Percentiles rank a stretch among this genome's conserved stretches.
Conservation (phyloP, 2,113 vertebrate genomes). For the Megaleporinus macrocephalus region DNA sequence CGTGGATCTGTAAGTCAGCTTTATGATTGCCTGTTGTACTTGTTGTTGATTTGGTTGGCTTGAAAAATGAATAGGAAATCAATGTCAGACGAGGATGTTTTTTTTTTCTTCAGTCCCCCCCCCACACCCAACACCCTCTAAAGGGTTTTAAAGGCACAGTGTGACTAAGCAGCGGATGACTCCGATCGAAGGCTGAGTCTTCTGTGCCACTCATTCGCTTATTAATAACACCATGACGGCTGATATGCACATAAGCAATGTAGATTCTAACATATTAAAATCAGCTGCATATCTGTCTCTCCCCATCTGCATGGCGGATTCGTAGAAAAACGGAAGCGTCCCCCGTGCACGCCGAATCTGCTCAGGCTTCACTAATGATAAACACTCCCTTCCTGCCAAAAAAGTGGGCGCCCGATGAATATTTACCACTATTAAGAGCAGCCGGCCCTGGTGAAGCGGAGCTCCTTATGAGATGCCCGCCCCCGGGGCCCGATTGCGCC, state of each 20-base stretch:
- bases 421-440: slow-evolving; percentile 54
- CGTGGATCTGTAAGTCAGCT: slow-evolving; percentile 69
- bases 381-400: slow-evolving; percentile 55
- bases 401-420: slow-evolving; percentile 51
- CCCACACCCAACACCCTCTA: slow-evolving; percentile 41
- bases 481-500: slow-evolving; percentile 29
- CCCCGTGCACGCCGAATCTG: slow-evolving; percentile 44
- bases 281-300: slow-evolving; percentile 26
- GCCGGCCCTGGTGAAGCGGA: slow-evolving; percentile 44
- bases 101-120: slow-evolving; percentile 45
- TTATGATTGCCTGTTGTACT: slow-evolving; percentile 81
- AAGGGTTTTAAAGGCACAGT: slow-evolving; percentile 67
- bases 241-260: slow-evolving; percentile 18
- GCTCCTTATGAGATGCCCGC: slow-evolving; percentile 46
- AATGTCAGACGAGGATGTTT: slow-evolving; percentile 69
- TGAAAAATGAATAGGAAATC: slow-evolving; percentile 82
- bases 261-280: slow-evolving; percentile 29
- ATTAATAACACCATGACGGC: slow-evolving; percentile 4
- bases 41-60: slow-evolving; percentile 80
- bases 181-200: not conserved
- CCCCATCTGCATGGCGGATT: slow-evolving; percentile 40
- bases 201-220: slow-evolving; percentile 11
- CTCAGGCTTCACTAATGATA: slow-evolving; percentile 58
- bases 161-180: slow-evolving; percentile 28
- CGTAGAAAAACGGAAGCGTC: slow-evolving; percentile 33